phyloP scores from a whole-genome alignment of 1,140 invertebrate genomes.

The Eriocheir sinensis region DNA sequence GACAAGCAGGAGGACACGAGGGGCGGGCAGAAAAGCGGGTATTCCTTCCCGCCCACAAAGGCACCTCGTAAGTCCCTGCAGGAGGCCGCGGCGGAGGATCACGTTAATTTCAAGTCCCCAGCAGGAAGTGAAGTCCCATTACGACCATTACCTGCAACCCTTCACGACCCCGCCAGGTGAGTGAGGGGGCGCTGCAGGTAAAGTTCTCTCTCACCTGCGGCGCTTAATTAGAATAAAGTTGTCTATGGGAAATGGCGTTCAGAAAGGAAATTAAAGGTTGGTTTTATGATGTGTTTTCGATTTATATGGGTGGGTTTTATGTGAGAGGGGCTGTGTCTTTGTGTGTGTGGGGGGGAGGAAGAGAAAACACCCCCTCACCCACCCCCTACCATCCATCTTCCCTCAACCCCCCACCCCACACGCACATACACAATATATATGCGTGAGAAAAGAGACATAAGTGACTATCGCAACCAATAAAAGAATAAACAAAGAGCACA shows the following conservation, averaged over 20 bases:
- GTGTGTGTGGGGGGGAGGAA: constrained; percentile 36
- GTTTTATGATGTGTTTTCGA: background rate
- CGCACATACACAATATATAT: constrained; percentile 28
- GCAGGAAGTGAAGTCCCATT: no score
- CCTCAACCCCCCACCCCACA: background rate
- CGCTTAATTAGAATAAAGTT: background rate
- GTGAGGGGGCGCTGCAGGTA: no score
- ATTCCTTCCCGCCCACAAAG: no score
- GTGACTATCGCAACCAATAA: background rate
- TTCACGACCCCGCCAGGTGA: no score
- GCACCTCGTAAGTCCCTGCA: no score
- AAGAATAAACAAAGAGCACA: background rate
- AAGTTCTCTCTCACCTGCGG: background rate
- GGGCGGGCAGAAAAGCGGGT: no score
- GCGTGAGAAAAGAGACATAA: no score
- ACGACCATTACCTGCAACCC: no score
- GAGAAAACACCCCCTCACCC: background rate
- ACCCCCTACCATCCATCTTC: background rate
- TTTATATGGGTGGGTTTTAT: background rate
- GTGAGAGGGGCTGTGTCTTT: constrained; percentile 30
- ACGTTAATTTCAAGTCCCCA: no score
- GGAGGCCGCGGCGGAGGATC: no score
- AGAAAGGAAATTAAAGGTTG: no score
- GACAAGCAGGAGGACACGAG: no score
- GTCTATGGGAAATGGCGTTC: background rate